phyloP scores from a whole-genome alignment of 2,113 vertebrate genomes.

The Nematolebias whitei region DNA sequence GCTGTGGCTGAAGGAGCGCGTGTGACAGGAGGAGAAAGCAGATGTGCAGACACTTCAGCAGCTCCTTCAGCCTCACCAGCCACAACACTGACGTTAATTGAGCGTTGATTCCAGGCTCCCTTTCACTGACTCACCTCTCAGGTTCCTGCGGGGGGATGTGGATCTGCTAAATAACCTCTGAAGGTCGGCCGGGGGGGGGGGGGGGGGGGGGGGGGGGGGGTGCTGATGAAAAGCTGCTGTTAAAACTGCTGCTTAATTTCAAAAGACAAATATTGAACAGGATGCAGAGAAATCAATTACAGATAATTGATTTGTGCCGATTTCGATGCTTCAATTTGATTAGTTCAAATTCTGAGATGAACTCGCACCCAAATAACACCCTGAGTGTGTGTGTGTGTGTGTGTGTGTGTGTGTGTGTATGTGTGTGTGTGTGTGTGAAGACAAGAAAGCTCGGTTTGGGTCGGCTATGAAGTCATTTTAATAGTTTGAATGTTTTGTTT shows the following conservation, averaged over 20 bases:
- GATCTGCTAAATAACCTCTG: slow-evolving; percentile 20
- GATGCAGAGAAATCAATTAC: no score
- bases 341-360: background rate
- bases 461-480: no score
- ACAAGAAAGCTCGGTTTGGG: background rate
- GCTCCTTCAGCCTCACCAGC: slow-evolving; percentile 81
- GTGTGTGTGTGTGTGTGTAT: slow-evolving; percentile 4
- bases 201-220: no score
- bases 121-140: slow-evolving; percentile 71
- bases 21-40: slow-evolving; percentile 63
- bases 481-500: no score
- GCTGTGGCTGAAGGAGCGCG: no score
- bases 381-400: slow-evolving; percentile 12
- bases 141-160: slow-evolving; percentile 22
- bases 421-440: no score
- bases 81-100: slow-evolving; percentile 78
- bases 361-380: background rate
- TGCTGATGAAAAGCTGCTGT: no score
- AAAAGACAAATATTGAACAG: no score
- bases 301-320: no score
- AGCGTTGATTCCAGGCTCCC: slow-evolving; percentile 78
- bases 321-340: background rate
- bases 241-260: background rate
- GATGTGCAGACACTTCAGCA: slow-evolving; percentile 75
- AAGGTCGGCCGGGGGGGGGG: no score